A percentile compares a stretch with the other conserved stretches of the same genome.
phyloP scores from a whole-genome alignment of 2,113 vertebrate species.

The Salminus brasiliensis region DNA sequence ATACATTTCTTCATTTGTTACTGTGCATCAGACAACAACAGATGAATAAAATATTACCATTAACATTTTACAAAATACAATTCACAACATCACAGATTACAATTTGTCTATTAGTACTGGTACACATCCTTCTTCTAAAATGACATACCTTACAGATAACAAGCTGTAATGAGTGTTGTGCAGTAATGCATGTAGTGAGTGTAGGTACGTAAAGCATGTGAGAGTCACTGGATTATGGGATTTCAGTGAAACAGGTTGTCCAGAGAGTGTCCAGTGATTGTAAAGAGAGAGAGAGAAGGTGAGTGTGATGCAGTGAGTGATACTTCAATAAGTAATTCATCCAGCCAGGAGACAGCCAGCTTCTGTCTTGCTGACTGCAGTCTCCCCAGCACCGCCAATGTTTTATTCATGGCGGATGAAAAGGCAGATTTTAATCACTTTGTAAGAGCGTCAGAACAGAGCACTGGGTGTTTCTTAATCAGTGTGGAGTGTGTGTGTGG shows the following conservation, averaged over 20 bases:
- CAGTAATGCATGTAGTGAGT: no score
- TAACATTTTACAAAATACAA: no score
- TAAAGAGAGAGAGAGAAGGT: neutral
- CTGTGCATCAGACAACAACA: no score
- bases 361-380: slow-evolving; percentile 19
- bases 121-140: no score
- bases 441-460: slow-evolving; percentile 8
- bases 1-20: no score
- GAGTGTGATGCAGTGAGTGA: neutral
- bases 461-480: slow-evolving; percentile 12
- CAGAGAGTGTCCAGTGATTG: neutral
- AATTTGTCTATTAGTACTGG: no score
- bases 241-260: neutral
- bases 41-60: no score
- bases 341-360: slow-evolving; percentile 10
- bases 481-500: neutral
- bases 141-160: no score
- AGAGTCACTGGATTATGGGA: neutral
- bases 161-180: no score
- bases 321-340: slow-evolving; percentile 19
- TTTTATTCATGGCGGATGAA: slow-evolving; percentile 44
- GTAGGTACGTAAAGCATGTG: neutral
- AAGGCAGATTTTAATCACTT: slow-evolving; percentile 29
- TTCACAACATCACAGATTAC: no score
- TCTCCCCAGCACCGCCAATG: slow-evolving; percentile 6